Percentiles rank a stretch among this genome's conserved stretches.
Evolutionary conservation across 1,140 invertebrate genomes (phyloP).

Genomic region (Drosophila parvula): DNA sequence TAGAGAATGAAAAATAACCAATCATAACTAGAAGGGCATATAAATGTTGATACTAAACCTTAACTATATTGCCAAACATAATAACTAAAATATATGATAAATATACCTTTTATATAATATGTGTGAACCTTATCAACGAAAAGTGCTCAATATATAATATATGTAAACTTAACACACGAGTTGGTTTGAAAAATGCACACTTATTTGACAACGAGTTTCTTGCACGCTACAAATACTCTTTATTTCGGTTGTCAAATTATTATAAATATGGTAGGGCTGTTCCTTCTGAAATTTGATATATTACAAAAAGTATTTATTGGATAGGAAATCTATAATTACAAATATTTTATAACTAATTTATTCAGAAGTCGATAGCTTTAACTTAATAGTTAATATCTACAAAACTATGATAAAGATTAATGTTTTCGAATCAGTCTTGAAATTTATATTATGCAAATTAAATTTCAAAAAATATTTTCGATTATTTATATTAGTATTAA

Average conservation of each 20-base stretch:
- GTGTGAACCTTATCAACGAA: constrained; percentile 32
- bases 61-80: constrained; percentile 33
- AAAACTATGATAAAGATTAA: no score
- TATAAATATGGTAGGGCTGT: constrained; percentile 35
- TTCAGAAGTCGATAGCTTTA: no score
- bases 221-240: constrained; percentile 68
- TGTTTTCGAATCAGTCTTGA: no score
- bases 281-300: not conserved
- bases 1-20: constrained; percentile 51
- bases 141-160: constrained; percentile 36
- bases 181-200: constrained; percentile 78
- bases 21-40: constrained; percentile 51
- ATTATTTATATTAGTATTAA: no score
- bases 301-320: no score
- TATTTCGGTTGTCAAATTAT: constrained; percentile 44
- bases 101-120: constrained; percentile 30
- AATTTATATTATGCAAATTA: no score
- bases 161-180: constrained; percentile 60
- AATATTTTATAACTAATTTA: no score
- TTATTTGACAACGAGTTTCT: constrained; percentile 77
- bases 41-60: constrained; percentile 49
- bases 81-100: constrained; percentile 28
- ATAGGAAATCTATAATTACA: no score
- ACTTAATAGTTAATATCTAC: no score
- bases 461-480: no score